Conservation (phyloP, 1,140 invertebrate species). For the Neoseiulus cucumeris region DNA sequence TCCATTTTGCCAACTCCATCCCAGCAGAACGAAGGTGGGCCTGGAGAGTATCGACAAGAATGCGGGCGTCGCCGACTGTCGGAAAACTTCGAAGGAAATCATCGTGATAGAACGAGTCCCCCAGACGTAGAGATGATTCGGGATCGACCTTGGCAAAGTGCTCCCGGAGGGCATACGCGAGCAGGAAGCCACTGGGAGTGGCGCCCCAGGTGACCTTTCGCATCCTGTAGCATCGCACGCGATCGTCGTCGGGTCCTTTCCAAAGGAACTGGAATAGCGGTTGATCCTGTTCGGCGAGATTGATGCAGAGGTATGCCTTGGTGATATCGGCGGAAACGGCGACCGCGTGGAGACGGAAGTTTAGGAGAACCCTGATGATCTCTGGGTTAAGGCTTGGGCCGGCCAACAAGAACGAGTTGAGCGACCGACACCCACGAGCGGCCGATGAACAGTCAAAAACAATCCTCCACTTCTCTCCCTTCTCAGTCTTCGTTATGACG, state of each 20-base stretch:
- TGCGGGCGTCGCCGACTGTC: background rate
- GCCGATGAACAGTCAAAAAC: background rate
- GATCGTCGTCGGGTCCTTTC: background rate
- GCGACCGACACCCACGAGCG: background rate
- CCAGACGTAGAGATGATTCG: background rate
- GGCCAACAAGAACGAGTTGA: constrained; percentile 3
- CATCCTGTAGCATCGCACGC: background rate
- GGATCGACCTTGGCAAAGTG: background rate
- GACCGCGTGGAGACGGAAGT: background rate
- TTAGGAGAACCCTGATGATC: background rate
- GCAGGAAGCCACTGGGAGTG: background rate
- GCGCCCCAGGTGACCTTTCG: too few species aligned
- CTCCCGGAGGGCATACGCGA: background rate
- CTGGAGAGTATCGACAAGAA: background rate
- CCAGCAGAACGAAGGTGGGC: background rate
- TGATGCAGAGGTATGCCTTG: background rate
- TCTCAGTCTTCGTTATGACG: background rate
- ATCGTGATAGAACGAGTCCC: background rate
- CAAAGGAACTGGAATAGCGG: background rate
- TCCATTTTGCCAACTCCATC: background rate
- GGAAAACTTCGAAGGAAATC: background rate
- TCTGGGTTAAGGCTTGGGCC: background rate
- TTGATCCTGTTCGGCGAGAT: background rate
- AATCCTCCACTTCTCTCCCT: background rate
- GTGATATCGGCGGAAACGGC: background rate